Percentiles rank a stretch among this genome's conserved stretches.
Conservation (phyloP, 2,797 vertebrate genomes). For the Sebastes aleutianus region DNA sequence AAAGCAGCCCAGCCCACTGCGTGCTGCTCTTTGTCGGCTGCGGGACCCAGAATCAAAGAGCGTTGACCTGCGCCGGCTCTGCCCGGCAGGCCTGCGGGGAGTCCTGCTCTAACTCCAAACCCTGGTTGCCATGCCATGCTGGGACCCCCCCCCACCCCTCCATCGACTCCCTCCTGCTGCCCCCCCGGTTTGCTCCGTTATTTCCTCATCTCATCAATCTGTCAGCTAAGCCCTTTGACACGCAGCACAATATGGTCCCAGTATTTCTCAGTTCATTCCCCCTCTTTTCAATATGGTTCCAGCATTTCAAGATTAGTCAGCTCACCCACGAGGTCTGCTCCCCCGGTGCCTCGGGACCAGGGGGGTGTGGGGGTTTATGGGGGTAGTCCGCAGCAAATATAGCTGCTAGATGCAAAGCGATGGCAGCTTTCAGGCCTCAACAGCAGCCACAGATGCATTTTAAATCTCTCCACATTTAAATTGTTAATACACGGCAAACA, state of each 20-base stretch:
- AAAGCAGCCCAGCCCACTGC: slow-evolving; percentile 79
- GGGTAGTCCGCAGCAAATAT: neutral
- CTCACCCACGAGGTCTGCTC: slow-evolving; percentile 63
- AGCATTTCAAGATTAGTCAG: slow-evolving; percentile 86
- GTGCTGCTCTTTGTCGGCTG: slow-evolving; percentile 87
- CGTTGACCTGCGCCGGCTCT: slow-evolving; percentile 85
- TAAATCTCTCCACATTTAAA: neutral
- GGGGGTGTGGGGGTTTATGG: too few species aligned
- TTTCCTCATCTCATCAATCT: slow-evolving; percentile 96
- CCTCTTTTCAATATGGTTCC: slow-evolving; percentile 89
- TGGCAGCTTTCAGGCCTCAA: neutral
- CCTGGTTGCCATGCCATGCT: slow-evolving; percentile 82
- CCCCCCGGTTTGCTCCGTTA: slow-evolving; percentile 81
- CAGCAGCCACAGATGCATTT: neutral
- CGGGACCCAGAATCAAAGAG: slow-evolving; percentile 88
- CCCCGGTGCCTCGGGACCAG: slow-evolving; percentile 6
- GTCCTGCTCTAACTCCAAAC: slow-evolving; percentile 83
- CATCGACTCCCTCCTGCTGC: slow-evolving; percentile 43
- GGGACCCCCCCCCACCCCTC: slow-evolving; percentile 56
- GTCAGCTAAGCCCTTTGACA: slow-evolving; percentile 91
- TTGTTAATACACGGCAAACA: neutral
- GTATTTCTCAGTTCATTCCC: slow-evolving; percentile 59
- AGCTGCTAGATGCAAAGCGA: neutral
- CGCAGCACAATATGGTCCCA: slow-evolving; percentile 88
- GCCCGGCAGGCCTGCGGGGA: slow-evolving; percentile 84